Conservation (phyloP, 2,888 invertebrate genomes). For the Pemphredon lugubris region DNA sequence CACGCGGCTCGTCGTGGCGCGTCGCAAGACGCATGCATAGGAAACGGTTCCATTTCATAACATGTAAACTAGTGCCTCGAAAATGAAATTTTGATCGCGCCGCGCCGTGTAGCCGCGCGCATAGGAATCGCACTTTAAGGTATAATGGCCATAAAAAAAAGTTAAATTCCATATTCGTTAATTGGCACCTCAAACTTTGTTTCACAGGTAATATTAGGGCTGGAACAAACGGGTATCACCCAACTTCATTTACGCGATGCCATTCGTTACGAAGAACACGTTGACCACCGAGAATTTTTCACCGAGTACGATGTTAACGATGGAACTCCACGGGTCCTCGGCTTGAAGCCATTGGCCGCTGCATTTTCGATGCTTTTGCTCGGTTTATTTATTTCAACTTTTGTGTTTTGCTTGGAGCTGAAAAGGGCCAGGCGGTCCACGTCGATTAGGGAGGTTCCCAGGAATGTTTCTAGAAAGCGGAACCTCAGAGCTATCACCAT, state of each 20-base stretch:
- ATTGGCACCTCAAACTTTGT: too few species aligned
- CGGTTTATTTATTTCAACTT: conserved; percentile 64
- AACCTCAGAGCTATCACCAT: too few species aligned
- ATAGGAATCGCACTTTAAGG: too few species aligned
- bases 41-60: too few species aligned
- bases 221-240: conserved; percentile 71
- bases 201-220: conserved; percentile 69
- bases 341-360: conserved; percentile 72
- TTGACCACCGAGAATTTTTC: conserved; percentile 67
- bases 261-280: conserved; percentile 63
- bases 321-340: conserved; percentile 58
- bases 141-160: too few species aligned
- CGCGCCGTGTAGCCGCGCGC: too few species aligned
- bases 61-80: too few species aligned
- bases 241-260: conserved; percentile 70
- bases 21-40: too few species aligned
- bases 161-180: too few species aligned
- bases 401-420: conserved; percentile 70
- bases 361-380: conserved; percentile 69
- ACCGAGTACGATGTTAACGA: conserved; percentile 68
- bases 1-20: too few species aligned
- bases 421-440: conserved; percentile 24
- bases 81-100: too few species aligned
- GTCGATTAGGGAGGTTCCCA: conserved; percentile 13
- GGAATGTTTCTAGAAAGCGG: conserved; percentile 23